phyloP scores from a whole-genome alignment of 2,888 invertebrate species.

The Latheticus oryzae region DNA sequence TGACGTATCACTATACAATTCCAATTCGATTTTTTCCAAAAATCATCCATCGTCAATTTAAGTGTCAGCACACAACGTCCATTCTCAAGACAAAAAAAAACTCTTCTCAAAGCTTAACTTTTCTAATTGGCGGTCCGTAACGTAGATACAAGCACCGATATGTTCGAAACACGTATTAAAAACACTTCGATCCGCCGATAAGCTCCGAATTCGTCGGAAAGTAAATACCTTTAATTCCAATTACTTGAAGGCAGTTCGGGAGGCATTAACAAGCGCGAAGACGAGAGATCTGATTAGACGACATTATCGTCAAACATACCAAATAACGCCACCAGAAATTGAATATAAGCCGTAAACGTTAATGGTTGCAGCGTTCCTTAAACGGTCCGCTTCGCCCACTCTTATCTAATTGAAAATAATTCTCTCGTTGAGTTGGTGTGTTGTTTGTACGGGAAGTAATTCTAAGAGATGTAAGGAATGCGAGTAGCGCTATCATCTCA shows the following conservation, averaged over 20 bases:
- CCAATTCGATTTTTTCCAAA: no score
- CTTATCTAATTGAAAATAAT: constrained; percentile 45
- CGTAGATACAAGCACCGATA: constrained; percentile 20
- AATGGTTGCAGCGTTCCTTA: constrained; percentile 41
- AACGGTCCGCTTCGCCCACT: constrained; percentile 42
- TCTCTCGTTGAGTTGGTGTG: constrained; percentile 37
- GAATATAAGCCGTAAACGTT: constrained; percentile 41
- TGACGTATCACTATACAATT: no score
- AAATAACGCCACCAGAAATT: constrained; percentile 40
- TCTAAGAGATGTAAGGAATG: constrained; percentile 42
- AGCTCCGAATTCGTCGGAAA: constrained; percentile 9
- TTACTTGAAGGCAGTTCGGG: constrained; percentile 33
- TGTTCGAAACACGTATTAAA: constrained; percentile 16
- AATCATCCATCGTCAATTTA: no score
- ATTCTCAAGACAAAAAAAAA: no score
- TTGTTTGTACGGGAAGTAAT: constrained; percentile 45
- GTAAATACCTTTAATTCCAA: constrained; percentile 35
- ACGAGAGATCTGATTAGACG: constrained; percentile 36
- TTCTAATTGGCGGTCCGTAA: constrained; percentile 13
- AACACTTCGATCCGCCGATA: constrained; percentile 32
- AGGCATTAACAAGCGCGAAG: constrained; percentile 37
- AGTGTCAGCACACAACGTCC: no score
- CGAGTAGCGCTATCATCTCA: constrained; percentile 42
- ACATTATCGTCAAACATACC: constrained; percentile 40
- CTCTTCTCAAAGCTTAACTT: no score